Evolutionary conservation across 2,888 invertebrate species (phyloP).

Genomic region (Phengaris arion): DNA sequence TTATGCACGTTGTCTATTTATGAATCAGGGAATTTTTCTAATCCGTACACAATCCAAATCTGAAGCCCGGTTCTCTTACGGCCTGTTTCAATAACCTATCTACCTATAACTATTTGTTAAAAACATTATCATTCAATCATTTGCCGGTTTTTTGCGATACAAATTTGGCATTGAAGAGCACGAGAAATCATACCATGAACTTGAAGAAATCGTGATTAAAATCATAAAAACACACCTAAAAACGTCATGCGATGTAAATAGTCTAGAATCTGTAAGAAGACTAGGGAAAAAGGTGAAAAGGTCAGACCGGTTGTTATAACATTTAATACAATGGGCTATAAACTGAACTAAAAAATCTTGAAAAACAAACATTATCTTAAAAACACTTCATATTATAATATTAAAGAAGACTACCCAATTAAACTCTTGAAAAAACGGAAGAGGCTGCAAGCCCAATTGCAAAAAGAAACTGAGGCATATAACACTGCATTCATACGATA

Average conservation of each 20-base stretch:
- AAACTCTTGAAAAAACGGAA: conserved; percentile 36
- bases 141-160: too few species aligned
- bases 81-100: too few species aligned
- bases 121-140: too few species aligned
- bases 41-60: too few species aligned
- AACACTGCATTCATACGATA: conserved; percentile 38
- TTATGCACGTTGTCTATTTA: too few species aligned
- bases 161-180: background rate
- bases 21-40: too few species aligned
- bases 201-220: too few species aligned
- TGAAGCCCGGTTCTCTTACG: too few species aligned
- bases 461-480: conserved; percentile 35
- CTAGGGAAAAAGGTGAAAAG: background rate
- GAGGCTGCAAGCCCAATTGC: conserved; percentile 35
- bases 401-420: conserved; percentile 38
- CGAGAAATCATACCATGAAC: too few species aligned
- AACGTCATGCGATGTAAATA: background rate
- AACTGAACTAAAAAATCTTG: background rate
- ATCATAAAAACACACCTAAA: too few species aligned
- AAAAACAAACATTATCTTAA: background rate
- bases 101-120: too few species aligned
- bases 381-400: conserved; percentile 36
- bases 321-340: background rate
- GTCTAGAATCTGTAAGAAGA: background rate
- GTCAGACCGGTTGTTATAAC: background rate